Conservation (phyloP, 2,113 vertebrate species). For the Microtus ochrogaster region DNA sequence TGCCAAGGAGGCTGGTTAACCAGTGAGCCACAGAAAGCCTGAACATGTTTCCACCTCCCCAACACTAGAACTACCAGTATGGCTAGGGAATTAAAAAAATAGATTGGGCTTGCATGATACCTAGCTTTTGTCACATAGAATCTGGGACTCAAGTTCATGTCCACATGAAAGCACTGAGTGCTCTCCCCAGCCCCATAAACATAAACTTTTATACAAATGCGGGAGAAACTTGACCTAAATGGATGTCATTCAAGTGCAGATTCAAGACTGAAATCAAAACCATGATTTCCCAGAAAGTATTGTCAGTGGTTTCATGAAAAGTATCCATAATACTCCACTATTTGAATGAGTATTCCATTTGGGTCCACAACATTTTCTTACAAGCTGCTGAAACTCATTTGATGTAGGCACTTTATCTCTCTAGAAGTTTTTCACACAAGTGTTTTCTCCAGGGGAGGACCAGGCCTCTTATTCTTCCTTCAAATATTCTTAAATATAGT, state of each 20-base stretch:
- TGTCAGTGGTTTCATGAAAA: background rate
- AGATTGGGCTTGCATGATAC: no score
- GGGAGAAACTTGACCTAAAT: background rate
- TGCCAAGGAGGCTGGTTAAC: background rate
- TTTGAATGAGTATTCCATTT: background rate
- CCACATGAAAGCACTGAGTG: background rate
- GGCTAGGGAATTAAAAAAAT: no score
- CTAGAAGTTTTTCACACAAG: constrained; percentile 1
- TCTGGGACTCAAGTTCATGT: background rate
- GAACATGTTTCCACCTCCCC: background rate
- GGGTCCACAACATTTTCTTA: background rate
- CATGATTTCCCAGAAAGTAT: background rate
- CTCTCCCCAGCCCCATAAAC: background rate
- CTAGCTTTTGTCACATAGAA: no score
- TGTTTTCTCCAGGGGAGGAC: background rate
- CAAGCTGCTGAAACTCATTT: background rate
- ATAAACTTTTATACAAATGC: background rate
- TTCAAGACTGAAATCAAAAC: constrained; percentile 3
- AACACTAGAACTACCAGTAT: background rate
- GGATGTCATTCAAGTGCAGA: background rate
- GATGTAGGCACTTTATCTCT: background rate
- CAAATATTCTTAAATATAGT: background rate
- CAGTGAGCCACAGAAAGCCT: background rate
- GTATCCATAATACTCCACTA: background rate
- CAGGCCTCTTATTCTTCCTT: background rate